A percentile compares a stretch with the other conserved stretches of the same genome.
phyloP scores from a whole-genome alignment of 2,888 invertebrate genomes.

The Amorpha juglandis region DNA sequence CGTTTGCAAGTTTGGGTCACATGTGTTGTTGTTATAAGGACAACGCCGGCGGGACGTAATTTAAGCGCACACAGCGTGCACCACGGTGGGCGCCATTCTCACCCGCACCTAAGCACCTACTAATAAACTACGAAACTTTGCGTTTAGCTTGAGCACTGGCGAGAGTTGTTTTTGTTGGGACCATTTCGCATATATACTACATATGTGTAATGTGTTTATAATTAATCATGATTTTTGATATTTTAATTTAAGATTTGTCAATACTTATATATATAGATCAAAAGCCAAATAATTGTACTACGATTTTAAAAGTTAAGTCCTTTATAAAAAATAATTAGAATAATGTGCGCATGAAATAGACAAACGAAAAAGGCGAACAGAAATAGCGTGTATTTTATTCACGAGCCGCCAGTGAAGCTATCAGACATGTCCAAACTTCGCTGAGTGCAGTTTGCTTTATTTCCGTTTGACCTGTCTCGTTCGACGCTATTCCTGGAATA shows the following conservation, averaged over 20 bases:
- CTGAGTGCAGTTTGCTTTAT: conserved; percentile 79
- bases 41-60: conserved; percentile 54
- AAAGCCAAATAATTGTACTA: neutral
- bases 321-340: conserved; percentile 46
- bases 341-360: conserved; percentile 41
- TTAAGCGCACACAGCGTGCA: conserved; percentile 47
- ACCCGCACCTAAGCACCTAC: conserved; percentile 33
- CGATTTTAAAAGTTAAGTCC: neutral
- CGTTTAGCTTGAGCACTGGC: conserved; percentile 33
- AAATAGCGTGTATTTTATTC: conserved; percentile 75
- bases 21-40: conserved; percentile 50
- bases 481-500: conserved; percentile 76
- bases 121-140: conserved; percentile 47
- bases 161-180: conserved; percentile 4
- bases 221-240: neutral
- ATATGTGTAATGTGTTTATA: neutral
- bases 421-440: conserved; percentile 80
- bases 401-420: conserved; percentile 71
- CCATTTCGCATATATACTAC: neutral
- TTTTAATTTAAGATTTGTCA: too few species aligned
- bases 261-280: too few species aligned
- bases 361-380: conserved; percentile 56
- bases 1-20: conserved; percentile 46
- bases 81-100: conserved; percentile 55
- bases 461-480: conserved; percentile 80